Conservation (phyloP, 2,797 vertebrate genomes). For the Avahi laniger region DNA sequence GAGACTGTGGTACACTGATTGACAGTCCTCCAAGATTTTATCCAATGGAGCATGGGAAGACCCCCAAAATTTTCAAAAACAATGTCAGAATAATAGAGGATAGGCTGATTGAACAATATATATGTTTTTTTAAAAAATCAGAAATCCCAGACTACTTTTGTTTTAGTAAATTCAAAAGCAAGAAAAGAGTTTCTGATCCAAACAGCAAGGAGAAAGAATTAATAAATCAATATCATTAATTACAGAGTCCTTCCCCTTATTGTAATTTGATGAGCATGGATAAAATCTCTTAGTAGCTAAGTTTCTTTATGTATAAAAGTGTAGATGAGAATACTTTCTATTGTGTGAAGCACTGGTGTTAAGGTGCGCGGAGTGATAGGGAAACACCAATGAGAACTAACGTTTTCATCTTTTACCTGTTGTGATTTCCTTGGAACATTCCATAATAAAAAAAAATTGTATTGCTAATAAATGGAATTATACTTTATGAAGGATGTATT, state of each 20-base stretch:
- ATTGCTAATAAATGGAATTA: background rate
- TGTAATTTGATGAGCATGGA: background rate
- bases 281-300: background rate
- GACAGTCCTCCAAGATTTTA: background rate
- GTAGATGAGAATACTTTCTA: background rate
- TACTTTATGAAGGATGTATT: background rate
- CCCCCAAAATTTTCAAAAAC: background rate
- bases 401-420: background rate
- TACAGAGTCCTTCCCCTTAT: background rate
- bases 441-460: background rate
- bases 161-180: background rate
- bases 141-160: background rate
- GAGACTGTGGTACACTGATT: background rate
- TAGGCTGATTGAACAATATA: background rate
- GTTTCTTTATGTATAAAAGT: background rate
- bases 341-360: background rate
- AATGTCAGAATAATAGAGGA: background rate
- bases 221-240: background rate
- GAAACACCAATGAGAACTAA: background rate
- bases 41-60: background rate
- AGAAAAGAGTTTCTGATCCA: background rate
- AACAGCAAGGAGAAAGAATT: background rate
- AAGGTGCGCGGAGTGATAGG: fast-evolving
- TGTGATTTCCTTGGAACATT: background rate
- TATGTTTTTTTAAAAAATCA: background rate